Percentiles rank a stretch among this genome's conserved stretches.
These are phyloP conservation scores for Propithecus coquereli DNA, from an alignment of 2,113 vertebrate genomes.

Conservation along the genomic window DNA sequence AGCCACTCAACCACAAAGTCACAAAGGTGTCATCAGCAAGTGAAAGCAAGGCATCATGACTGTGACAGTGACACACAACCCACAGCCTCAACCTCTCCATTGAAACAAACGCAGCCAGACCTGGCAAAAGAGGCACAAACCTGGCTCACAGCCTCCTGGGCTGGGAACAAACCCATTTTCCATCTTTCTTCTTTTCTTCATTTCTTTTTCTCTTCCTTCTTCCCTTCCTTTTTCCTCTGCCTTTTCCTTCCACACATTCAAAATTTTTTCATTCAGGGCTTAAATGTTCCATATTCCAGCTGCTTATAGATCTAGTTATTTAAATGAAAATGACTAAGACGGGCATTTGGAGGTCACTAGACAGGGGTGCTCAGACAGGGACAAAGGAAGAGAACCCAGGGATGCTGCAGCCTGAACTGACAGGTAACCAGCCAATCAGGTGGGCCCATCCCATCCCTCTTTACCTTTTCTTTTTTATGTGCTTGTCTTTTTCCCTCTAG, in stretches of 20 bases:
- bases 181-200: neutral
- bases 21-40: neutral
- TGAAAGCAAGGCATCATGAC: neutral
- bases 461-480: neutral
- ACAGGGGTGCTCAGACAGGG: neutral
- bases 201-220: neutral
- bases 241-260: neutral
- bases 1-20: no score
- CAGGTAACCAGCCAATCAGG: neutral
- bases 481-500: neutral
- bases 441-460: neutral
- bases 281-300: neutral
- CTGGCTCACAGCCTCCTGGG: neutral
- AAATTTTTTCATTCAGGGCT: neutral
- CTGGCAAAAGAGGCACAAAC: neutral
- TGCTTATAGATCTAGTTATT: neutral
- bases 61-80: fast-evolving
- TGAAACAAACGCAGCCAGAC: neutral
- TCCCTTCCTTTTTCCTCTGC: neutral
- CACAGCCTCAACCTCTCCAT: neutral
- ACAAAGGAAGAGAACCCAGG: neutral
- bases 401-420: neutral
- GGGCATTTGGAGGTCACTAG: neutral
- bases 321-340: neutral
- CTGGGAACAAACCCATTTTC: neutral